Evolutionary conservation across 2,113 vertebrate genomes (phyloP), one percentile per base, ranked within the genome.

Genomic region (Mobula birostris): DNA sequence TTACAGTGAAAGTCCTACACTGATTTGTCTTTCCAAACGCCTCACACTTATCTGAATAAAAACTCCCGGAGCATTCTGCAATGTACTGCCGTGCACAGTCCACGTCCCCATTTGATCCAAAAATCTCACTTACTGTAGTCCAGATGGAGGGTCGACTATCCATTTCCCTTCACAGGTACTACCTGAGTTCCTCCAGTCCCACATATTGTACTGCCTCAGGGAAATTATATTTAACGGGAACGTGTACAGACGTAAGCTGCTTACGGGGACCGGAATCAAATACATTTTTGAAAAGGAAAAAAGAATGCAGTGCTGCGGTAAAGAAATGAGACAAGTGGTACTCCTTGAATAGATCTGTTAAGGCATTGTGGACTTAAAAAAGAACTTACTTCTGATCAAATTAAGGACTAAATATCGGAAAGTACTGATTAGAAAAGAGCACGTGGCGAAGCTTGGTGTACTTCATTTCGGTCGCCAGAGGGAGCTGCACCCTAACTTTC

Each of bases 391-490:
- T 48, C 48, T 48, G 48, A 48, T 32, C 63, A 61, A 63, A 88
- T 17, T 61, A 87, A 87, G 6, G 27, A 63, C 27, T 12, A 70
- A 70, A 70, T 70, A 70, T 11, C 15, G 70, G 14, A 5, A 21
- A 21, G 7, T 3, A 1, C 72, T 74, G 15, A 74, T 74, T 21
- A 21, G 7, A 87, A 87, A 87, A 27, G 40, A 58, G 58, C 11
- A 32, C 83, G 12, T 4, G 11, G 27, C 12, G 24, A 21, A n/a
- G 24, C 1, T 12, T 29, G 56, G 29, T 9, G 56, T 87, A 5
- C 61, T 90, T 90, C 15, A 1, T 90, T 68, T 68, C 61, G 66
- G 85, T 66, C 85, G 32, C 85, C 85, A 90, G 85, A 90, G 85
- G 61, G 85, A 66, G 85, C 61, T 61, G 40, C 15, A 32, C 29